A percentile compares a stretch with the other conserved stretches of the same genome.
phyloP scores from a whole-genome alignment of 2,797 vertebrate genomes.

The Chelonia mydas region DNA sequence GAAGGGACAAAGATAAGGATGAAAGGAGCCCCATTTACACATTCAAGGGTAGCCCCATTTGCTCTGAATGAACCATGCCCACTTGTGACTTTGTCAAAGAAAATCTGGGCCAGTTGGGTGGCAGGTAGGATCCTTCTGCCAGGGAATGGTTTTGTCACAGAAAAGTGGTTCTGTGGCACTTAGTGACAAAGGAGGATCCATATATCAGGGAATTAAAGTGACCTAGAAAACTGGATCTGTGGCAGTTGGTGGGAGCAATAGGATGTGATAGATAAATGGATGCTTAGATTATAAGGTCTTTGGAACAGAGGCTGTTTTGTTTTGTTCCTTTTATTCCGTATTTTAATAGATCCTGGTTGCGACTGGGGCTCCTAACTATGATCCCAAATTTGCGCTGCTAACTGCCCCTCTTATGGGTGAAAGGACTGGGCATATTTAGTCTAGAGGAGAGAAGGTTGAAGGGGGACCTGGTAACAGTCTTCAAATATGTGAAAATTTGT shows the following conservation, averaged over 20 bases:
- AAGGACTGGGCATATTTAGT: no score
- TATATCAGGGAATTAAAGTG: neutral
- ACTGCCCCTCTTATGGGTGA: no score
- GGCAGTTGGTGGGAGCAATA: neutral
- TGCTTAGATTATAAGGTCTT: neutral
- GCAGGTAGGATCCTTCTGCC: neutral
- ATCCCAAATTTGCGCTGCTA: no score
- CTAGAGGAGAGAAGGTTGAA: no score
- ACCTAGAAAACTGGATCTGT: neutral
- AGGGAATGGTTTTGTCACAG: neutral
- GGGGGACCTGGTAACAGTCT: no score
- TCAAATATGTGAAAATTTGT: no score
- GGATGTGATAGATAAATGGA: neutral
- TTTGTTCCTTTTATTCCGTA: neutral
- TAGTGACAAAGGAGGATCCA: neutral
- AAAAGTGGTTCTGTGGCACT: neutral
- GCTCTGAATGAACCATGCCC: neutral
- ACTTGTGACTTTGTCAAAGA: neutral
- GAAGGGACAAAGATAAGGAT: neutral
- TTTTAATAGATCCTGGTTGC: neutral
- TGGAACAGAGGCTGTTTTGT: neutral
- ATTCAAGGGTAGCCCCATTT: neutral
- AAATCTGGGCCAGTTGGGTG: neutral
- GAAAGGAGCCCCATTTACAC: neutral
- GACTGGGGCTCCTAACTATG: neutral